A percentile compares a stretch with the other conserved stretches of the same genome.
Conservation (phyloP, 2,888 invertebrate species). For the Synergus gifuensis region DNA sequence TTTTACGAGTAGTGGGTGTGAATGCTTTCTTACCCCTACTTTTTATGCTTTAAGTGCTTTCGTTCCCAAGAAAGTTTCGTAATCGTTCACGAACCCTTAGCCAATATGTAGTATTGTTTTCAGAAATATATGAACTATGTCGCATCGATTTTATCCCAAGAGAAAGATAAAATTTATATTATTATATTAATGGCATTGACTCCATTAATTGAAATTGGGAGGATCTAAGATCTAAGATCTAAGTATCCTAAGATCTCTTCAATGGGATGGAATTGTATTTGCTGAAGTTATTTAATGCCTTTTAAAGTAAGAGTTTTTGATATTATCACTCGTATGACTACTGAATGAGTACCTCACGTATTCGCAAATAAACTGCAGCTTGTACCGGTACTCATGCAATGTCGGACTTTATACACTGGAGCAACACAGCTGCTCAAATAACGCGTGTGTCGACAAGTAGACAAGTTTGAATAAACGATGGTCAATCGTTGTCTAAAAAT, state of each 20-base stretch:
- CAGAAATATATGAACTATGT: too few species aligned
- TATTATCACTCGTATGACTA: too few species aligned
- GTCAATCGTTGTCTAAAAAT: not conserved
- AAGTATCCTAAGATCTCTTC: too few species aligned
- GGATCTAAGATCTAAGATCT: too few species aligned
- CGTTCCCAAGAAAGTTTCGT: not conserved
- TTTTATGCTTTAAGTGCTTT: conserved; percentile 13
- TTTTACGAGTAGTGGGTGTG: conserved; percentile 11
- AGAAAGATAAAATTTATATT: too few species aligned
- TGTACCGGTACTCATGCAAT: conserved; percentile 2
- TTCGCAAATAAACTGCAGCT: conserved; percentile 29
- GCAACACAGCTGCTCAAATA: conserved; percentile 30
- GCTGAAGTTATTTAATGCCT: too few species aligned
- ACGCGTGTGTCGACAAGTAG: conserved; percentile 10
- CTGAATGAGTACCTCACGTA: not conserved
- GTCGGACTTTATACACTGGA: not conserved
- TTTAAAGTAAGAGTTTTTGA: too few species aligned
- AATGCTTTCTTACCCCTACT: conserved; percentile 16
- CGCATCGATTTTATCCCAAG: too few species aligned
- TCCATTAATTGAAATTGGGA: too few species aligned
- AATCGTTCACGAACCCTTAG: not conserved
- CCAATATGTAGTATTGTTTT: not conserved
- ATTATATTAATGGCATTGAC: too few species aligned
- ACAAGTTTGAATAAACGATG: not conserved
- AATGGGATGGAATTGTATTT: too few species aligned